A percentile compares a stretch with the other conserved stretches of the same genome.
Conservation (phyloP, 2,888 invertebrate genomes). For the Tachystola acroxantha region DNA sequence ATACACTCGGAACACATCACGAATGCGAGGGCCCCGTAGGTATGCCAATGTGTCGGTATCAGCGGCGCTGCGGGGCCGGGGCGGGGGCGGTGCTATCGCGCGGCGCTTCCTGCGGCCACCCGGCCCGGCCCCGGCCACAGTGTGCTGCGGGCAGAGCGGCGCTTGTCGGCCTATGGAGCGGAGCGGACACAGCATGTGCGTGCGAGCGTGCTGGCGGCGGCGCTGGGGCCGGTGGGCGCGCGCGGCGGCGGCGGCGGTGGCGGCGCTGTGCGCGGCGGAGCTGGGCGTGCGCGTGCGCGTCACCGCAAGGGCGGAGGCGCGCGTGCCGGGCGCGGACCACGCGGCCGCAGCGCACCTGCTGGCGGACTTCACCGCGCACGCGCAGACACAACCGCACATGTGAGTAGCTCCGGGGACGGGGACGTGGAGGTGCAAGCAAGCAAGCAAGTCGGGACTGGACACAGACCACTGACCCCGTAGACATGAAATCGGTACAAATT, state of each 20-base stretch:
- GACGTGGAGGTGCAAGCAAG: too few species aligned
- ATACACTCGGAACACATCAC: too few species aligned
- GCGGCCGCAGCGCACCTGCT: neutral
- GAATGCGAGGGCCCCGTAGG: too few species aligned
- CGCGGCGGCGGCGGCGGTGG: neutral
- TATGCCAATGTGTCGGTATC: too few species aligned
- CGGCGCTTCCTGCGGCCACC: too few species aligned
- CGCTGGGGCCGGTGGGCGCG: neutral
- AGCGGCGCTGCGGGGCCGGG: neutral
- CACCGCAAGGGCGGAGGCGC: neutral
- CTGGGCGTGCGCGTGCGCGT: too few species aligned
- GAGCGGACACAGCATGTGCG: too few species aligned
- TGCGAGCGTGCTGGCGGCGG: neutral
- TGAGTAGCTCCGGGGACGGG: neutral
- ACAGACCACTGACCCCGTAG: too few species aligned
- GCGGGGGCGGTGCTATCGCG: neutral
- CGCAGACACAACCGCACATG: neutral
- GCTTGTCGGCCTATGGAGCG: neutral
- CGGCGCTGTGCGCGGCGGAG: neutral
- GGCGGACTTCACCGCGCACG: neutral
- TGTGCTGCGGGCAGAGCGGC: neutral
- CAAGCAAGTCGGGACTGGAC: too few species aligned
- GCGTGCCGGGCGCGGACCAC: neutral
- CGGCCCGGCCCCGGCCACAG: too few species aligned
- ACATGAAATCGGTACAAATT: too few species aligned